A percentile compares a stretch with the other conserved stretches of the same genome.
These are phyloP conservation scores for Hassar affinis DNA, from an alignment of 2,113 vertebrate genomes.

Conservation along the genomic window DNA sequence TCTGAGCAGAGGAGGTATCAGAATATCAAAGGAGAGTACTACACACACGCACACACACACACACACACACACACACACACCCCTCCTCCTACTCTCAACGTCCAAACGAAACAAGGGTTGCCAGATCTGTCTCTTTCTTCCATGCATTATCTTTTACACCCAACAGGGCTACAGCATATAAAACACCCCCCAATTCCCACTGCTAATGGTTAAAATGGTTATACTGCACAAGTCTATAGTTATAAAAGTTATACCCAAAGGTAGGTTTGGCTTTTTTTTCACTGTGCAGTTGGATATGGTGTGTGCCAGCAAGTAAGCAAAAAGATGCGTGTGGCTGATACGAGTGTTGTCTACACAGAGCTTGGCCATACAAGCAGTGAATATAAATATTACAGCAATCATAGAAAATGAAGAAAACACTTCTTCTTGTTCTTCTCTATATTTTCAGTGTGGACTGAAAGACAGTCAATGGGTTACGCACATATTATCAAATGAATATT, in stretches of 20 bases:
- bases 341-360: neutral
- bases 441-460: neutral
- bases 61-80: constrained; percentile 11
- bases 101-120: constrained; percentile 10
- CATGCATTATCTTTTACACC: neutral
- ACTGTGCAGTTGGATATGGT: neutral
- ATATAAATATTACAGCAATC: neutral
- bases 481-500: neutral
- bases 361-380: neutral
- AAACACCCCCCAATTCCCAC: neutral
- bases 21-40: constrained; percentile 28
- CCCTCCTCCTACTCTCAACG: constrained; percentile 8
- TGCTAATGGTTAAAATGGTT: neutral
- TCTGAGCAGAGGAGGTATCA: constrained; percentile 25
- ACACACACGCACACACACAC: constrained; percentile 21
- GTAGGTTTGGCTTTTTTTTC: neutral
- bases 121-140: neutral
- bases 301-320: neutral
- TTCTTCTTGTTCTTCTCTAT: neutral
- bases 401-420: neutral
- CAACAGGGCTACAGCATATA: neutral
- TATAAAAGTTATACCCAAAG: neutral
- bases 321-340: neutral
- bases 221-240: neutral
- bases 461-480: neutral